Percentiles rank a stretch among this genome's conserved stretches.
Evolutionary conservation across 2,797 vertebrate species (phyloP).

Genomic region (Gobio occitaniae): DNA sequence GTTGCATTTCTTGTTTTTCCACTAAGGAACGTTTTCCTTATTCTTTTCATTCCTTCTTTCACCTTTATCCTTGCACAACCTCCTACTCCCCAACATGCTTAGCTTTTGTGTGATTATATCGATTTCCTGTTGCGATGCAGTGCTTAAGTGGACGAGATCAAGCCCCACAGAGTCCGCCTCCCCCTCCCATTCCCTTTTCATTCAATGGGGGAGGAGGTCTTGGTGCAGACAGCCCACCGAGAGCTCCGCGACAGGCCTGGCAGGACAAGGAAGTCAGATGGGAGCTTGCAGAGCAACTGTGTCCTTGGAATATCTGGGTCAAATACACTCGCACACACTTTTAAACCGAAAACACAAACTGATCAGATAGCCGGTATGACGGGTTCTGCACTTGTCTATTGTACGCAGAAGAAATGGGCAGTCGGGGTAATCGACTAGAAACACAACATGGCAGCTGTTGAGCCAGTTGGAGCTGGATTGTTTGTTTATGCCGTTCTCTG

Average conservation of each 20-base stretch:
- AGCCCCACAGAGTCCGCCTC: conserved; percentile 46
- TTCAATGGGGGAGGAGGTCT: conserved; percentile 48
- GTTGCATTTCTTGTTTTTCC: conserved; percentile 6
- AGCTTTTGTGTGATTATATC: conserved; percentile 61
- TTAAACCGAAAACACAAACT: background rate
- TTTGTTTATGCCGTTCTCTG: conserved; percentile 7
- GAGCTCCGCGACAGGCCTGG: conserved; percentile 29
- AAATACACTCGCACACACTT: background rate
- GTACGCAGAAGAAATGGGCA: background rate
- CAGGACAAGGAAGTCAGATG: conserved; percentile 41
- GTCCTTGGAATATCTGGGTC: conserved; percentile 55
- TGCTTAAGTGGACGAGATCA: conserved; percentile 70
- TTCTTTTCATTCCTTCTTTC: background rate
- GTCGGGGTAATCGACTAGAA: conserved; percentile 7
- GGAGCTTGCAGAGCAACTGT: conserved; percentile 18
- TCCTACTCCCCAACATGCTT: conserved; percentile 35
- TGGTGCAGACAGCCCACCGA: conserved; percentile 29
- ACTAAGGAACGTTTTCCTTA: background rate
- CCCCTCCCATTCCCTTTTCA: conserved; percentile 49
- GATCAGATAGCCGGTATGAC: conserved; percentile 1
- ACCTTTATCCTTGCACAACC: conserved; percentile 29
- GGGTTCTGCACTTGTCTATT: conserved; percentile 1
- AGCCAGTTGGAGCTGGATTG: background rate
- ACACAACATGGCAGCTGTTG: conserved; percentile 38
- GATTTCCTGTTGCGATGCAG: conserved; percentile 68